Evolutionary conservation across 1,140 invertebrate genomes (phyloP).

Genomic region (Formica exsecta): DNA sequence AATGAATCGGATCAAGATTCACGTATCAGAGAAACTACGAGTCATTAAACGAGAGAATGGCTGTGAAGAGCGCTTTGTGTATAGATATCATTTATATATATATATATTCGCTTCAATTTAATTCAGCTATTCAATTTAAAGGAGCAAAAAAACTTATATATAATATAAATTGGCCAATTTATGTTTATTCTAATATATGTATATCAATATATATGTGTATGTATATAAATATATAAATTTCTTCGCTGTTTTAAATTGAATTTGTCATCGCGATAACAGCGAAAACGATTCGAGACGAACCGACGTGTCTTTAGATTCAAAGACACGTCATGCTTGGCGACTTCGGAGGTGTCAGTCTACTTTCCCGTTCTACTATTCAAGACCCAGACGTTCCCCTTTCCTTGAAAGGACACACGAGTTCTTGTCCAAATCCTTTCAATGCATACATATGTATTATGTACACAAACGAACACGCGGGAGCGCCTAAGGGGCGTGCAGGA

Average conservation of each 20-base stretch:
- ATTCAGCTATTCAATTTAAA: too few species aligned
- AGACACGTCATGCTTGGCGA: constrained; percentile 74
- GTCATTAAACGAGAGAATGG: not conserved
- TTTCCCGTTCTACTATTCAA: constrained; percentile 45
- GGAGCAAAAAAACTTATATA: too few species aligned
- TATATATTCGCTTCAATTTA: too few species aligned
- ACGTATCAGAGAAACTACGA: not conserved
- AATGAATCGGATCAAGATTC: constrained; percentile 38
- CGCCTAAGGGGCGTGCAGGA: constrained; percentile 48
- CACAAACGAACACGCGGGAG: constrained; percentile 33
- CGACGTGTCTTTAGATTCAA: constrained; percentile 51
- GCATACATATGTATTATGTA: constrained; percentile 65
- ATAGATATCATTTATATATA: too few species aligned
- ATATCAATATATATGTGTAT: too few species aligned
- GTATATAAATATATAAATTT: not conserved
- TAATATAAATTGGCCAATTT: too few species aligned
- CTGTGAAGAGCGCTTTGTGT: not conserved
- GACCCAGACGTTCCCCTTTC: constrained; percentile 27
- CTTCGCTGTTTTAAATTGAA: not conserved
- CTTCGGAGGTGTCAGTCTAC: constrained; percentile 55
- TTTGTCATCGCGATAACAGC: constrained; percentile 19
- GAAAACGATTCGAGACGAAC: constrained; percentile 3
- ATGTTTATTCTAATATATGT: too few species aligned
- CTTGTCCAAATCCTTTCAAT: constrained; percentile 79
- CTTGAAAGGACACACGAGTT: constrained; percentile 61